Base-by-base conservation (phyloP, 2,797 vertebrate genomes). In the Lacerta agilis region DNA sequence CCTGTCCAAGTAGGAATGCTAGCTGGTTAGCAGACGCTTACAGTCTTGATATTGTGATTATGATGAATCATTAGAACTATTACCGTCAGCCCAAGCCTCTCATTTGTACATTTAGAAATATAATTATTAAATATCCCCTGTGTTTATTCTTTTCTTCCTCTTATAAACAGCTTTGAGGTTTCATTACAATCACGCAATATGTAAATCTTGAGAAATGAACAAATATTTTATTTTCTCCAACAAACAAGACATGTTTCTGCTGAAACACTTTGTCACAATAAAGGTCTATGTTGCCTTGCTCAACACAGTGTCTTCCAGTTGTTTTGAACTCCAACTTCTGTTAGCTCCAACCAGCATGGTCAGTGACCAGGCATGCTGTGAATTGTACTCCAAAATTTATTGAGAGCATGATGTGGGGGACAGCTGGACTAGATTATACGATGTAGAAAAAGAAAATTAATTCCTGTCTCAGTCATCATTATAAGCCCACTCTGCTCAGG, bases 241-340 rank as follows among this genome's bases (percentile, higher is more conserved):
- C 89, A 87, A 88, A 90, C 92, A 90, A 67, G 88, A 94, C 87
- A 79, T 93, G 92, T 73, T 88, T 88, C 86, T 85, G 69, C 88
- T 71, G 90, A 91, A 94, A 87, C 0, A 0, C 83, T 95, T 90
- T 73, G 6, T 7, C 71, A 94, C 18, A 41, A 75, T 33, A 75
- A 41, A 75, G 25, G 38, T 45, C 5, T 25, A 64, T 23, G 18
- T 64, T 64, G 61, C 61, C 61, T 64, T 64, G 61, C 2, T 23
- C 61, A 64, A 23, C 5, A 64, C 20, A 23, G 5, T 61, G 58
- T 61, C 58, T 23, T 18, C 58, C 58, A 61, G 61, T 7, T 64
- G 61, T 64, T 64, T 64, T 64, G 61, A 23, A 64, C 61, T 64
- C 61, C 61, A 64, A 64, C 61, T 18, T 18, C 61, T 7, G 23